Evolutionary conservation across 1,140 invertebrate genomes (phyloP).

Genomic region (Lepidostoma basale): DNA sequence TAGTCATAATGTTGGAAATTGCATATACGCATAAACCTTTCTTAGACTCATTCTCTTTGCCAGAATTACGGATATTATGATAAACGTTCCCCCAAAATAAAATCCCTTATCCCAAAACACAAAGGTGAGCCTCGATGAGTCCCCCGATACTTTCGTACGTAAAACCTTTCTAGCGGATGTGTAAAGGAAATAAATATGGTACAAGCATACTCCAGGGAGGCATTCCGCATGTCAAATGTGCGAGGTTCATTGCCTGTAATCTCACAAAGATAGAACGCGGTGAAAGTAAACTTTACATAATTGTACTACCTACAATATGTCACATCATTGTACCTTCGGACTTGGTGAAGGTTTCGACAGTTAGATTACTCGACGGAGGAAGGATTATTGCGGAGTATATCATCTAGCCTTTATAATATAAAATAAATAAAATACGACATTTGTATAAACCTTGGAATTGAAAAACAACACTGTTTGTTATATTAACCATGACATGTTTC

Average conservation of each 20-base stretch:
- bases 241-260: conserved; percentile 23
- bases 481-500: no score
- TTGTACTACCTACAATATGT: neutral
- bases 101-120: neutral
- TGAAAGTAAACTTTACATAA: conserved; percentile 11
- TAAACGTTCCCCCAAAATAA: neutral
- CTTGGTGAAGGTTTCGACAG: no score
- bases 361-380: no score
- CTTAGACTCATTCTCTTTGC: neutral
- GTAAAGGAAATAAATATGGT: conserved; percentile 31
- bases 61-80: conserved; percentile 9
- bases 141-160: conserved; percentile 2
- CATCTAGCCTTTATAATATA: no score
- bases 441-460: no score
- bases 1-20: no score
- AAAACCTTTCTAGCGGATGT: conserved; percentile 11
- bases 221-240: conserved; percentile 15
- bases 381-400: no score
- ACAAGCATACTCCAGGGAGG: conserved; percentile 19
- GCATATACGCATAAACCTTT: no score
- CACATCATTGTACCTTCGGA: neutral
- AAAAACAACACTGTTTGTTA: no score
- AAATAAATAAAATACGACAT: no score
- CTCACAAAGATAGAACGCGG: conserved; percentile 9
- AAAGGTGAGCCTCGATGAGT: conserved; percentile 18